phyloP scores from a whole-genome alignment of 2,888 invertebrate genomes.

The Acleris sparsana region DNA sequence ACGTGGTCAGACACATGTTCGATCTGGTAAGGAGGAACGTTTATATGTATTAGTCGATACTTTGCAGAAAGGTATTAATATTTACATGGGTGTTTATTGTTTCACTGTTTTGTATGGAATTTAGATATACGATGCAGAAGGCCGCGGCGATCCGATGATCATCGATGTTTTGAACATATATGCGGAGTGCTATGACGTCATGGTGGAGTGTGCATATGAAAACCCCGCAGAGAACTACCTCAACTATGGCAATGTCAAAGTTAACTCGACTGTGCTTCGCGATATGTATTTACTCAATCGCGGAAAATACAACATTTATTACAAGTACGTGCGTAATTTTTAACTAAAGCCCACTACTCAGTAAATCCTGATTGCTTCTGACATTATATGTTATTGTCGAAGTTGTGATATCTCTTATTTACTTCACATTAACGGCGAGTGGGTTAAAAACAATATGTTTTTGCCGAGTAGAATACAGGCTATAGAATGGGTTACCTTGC shows the following conservation, averaged over 20 bases:
- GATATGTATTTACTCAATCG: slow-evolving; percentile 81
- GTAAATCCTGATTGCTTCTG: too few species aligned
- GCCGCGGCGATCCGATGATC: slow-evolving; percentile 72
- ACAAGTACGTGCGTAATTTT: slow-evolving; percentile 64
- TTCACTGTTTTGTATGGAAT: slow-evolving; percentile 38
- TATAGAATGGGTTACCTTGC: too few species aligned
- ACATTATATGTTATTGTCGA: too few species aligned
- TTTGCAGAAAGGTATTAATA: too few species aligned
- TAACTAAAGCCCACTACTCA: not conserved
- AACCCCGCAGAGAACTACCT: slow-evolving; percentile 71
- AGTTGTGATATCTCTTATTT: too few species aligned
- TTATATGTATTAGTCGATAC: too few species aligned
- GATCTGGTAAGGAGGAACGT: too few species aligned
- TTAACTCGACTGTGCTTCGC: slow-evolving; percentile 71
- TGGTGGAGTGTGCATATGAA: slow-evolving; percentile 79
- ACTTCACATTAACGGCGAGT: too few species aligned
- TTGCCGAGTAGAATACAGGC: too few species aligned
- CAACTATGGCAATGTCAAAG: slow-evolving; percentile 84
- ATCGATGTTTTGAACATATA: slow-evolving; percentile 69
- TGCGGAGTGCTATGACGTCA: slow-evolving; percentile 85
- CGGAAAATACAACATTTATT: slow-evolving; percentile 83
- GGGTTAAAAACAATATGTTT: too few species aligned
- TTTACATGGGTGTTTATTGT: too few species aligned
- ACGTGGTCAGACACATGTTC: too few species aligned
- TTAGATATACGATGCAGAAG: slow-evolving; percentile 73